Conservation (phyloP, 2,888 invertebrate genomes). For the Erpobdella octoculata region DNA sequence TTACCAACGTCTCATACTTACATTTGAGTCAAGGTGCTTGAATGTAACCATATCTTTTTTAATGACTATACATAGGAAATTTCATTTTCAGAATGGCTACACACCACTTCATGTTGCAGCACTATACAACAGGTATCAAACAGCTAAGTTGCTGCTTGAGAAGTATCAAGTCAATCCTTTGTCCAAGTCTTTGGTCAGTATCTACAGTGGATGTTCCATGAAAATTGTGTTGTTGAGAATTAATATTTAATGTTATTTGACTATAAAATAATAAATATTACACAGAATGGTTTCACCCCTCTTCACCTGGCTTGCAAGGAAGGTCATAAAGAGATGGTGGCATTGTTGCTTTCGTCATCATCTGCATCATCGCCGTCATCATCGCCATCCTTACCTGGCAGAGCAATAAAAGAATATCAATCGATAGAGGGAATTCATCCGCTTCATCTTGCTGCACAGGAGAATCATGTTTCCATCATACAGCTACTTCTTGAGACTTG, state of each 20-base stretch:
- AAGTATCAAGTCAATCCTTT: constrained; percentile 7
- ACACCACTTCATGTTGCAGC: constrained; percentile 12
- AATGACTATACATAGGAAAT: background rate
- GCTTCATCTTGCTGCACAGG: constrained; percentile 30
- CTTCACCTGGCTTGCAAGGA: constrained; percentile 29
- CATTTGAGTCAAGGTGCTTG: too few relatives aligned
- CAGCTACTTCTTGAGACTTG: constrained; percentile 25
- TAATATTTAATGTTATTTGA: background rate
- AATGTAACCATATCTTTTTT: background rate
- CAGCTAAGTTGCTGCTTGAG: constrained; percentile 5
- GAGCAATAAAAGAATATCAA: background rate
- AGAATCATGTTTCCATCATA: constrained; percentile 22
- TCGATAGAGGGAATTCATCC: constrained; percentile 25
- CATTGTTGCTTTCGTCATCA: constrained; percentile 9
- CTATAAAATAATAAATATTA: too few relatives aligned
- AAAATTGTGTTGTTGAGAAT: too few relatives aligned
- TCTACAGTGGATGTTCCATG: too few relatives aligned
- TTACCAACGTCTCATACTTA: too few relatives aligned
- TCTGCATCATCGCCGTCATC: too few relatives aligned
- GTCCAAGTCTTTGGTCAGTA: constrained; percentile 10
- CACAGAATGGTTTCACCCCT: constrained; percentile 30
- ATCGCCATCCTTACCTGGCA: background rate
- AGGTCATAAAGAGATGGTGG: constrained; percentile 18
- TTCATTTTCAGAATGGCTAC: constrained; percentile 14
- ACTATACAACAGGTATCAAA: constrained; percentile 14